Evolutionary conservation across 2,888 invertebrate species (phyloP).

Genomic region (Xylota sylvarum): DNA sequence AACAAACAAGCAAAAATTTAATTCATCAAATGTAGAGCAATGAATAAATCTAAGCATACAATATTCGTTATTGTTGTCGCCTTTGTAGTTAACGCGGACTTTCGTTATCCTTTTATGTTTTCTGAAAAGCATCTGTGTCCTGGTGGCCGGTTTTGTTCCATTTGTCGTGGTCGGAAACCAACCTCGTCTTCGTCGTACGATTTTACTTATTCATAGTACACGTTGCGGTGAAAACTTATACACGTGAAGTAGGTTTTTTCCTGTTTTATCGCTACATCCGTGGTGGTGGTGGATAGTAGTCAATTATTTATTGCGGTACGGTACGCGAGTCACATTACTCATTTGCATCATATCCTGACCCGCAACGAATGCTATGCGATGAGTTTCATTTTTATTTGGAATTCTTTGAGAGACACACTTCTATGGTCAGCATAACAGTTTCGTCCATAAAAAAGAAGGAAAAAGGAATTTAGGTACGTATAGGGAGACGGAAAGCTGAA

Average conservation of each 20-base stretch:
- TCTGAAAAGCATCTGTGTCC: slow-evolving; percentile 51
- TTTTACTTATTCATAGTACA: slow-evolving; percentile 54
- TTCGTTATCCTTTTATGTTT: slow-evolving; percentile 36
- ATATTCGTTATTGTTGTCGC: slow-evolving; percentile 22
- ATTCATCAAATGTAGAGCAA: slow-evolving; percentile 48
- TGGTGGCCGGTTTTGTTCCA: slow-evolving; percentile 28
- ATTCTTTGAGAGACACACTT: background rate
- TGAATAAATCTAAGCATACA: slow-evolving; percentile 58
- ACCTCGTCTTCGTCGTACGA: slow-evolving; percentile 37
- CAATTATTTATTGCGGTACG: slow-evolving; percentile 24
- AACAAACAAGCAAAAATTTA: slow-evolving; percentile 14
- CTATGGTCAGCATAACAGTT: slow-evolving; percentile 3
- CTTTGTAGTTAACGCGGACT: slow-evolving; percentile 35
- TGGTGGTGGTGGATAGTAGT: slow-evolving; percentile 13
- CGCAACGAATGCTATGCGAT: background rate
- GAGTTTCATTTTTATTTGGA: slow-evolving; percentile 6
- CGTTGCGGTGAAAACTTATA: slow-evolving; percentile 26
- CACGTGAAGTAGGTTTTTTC: slow-evolving; percentile 20
- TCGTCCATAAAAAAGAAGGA: slow-evolving; percentile 7
- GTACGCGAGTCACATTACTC: slow-evolving; percentile 4
- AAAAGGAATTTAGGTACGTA: slow-evolving; percentile 52
- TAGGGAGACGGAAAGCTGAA: background rate
- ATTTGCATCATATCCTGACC: slow-evolving; percentile 18
- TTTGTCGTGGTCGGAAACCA: slow-evolving; percentile 39
- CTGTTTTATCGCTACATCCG: background rate